phyloP scores from a whole-genome alignment of 2,888 invertebrate genomes.

The Acrobasis consociella region DNA sequence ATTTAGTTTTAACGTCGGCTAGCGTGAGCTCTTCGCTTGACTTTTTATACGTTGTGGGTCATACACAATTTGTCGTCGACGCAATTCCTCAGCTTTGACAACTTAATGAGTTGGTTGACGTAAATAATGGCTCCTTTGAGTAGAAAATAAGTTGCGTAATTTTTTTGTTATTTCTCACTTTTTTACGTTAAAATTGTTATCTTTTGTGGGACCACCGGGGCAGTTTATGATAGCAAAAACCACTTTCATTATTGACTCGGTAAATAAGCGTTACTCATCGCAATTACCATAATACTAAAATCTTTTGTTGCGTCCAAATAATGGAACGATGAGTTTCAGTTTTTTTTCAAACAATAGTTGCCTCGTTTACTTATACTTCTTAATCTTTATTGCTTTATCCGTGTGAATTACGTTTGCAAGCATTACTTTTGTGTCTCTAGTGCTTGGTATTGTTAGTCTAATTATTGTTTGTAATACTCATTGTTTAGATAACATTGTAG shows the following conservation, averaged over 20 bases:
- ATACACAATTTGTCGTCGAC: constrained; percentile 46
- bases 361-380: constrained; percentile 18
- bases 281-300: constrained; percentile 50
- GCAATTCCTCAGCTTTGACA: constrained; percentile 42
- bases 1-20: constrained; percentile 66
- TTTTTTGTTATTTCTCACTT: not conserved
- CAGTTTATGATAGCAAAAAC: constrained; percentile 47
- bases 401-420: constrained; percentile 17
- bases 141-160: not conserved
- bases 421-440: not conserved
- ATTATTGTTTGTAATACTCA: constrained; percentile 1
- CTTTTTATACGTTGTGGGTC: constrained; percentile 46
- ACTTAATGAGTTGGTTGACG: constrained; percentile 39
- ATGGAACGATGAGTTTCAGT: constrained; percentile 31
- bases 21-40: constrained; percentile 39
- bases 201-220: constrained; percentile 48
- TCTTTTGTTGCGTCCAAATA: constrained; percentile 33
- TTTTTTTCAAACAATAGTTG: constrained; percentile 37
- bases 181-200: not conserved
- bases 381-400: constrained; percentile 27
- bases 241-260: constrained; percentile 57
- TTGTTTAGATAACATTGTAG: constrained; percentile 12
- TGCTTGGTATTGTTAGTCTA: constrained; percentile 1
- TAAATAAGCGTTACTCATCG: constrained; percentile 53
- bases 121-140: not conserved